phyloP scores from a whole-genome alignment of 1,140 invertebrate genomes.

The Antheraea mylitta region DNA sequence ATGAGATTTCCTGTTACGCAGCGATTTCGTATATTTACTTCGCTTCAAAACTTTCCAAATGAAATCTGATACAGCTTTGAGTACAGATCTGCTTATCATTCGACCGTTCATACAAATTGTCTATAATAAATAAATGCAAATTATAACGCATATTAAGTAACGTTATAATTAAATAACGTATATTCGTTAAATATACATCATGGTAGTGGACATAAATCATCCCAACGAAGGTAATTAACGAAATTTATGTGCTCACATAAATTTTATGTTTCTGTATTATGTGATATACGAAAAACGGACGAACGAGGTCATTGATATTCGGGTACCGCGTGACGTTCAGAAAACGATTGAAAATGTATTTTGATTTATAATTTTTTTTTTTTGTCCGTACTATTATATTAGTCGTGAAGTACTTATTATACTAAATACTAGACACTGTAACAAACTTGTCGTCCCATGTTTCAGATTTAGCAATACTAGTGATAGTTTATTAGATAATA shows the following conservation, averaged over 20 bases:
- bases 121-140: neutral
- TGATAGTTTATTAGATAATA: no score
- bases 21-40: no score
- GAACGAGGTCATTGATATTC: slow-evolving; percentile 33
- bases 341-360: neutral
- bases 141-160: neutral
- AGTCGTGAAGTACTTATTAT: no score
- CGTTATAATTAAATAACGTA: neutral
- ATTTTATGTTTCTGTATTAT: slow-evolving; percentile 49
- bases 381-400: no score
- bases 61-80: no score
- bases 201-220: slow-evolving; percentile 54
- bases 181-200: slow-evolving; percentile 2
- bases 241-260: slow-evolving; percentile 62
- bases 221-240: slow-evolving; percentile 60
- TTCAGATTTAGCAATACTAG: no score
- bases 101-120: neutral
- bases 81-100: no score
- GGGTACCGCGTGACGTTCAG: slow-evolving; percentile 3
- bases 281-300: slow-evolving; percentile 29
- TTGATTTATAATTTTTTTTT: no score
- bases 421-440: no score
- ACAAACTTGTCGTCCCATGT: no score
- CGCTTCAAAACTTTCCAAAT: no score
- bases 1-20: no score